A percentile compares a stretch with the other conserved stretches of the same genome.
phyloP scores from a whole-genome alignment of 2,888 invertebrate species.

The Drosophila antonietae region DNA sequence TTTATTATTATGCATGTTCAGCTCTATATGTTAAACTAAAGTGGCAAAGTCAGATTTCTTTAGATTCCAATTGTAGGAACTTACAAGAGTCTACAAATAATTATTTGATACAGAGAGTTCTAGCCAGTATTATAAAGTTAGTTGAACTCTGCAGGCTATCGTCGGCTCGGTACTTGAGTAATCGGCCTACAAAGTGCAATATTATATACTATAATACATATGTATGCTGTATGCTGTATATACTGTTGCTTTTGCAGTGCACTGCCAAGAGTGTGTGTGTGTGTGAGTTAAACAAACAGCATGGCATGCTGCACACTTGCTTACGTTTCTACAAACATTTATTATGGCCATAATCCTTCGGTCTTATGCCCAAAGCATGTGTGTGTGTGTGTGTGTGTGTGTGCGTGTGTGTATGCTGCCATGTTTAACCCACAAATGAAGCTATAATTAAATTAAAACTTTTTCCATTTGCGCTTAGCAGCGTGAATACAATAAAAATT shows the following conservation, averaged over 20 bases:
- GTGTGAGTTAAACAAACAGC: slow-evolving; percentile 51
- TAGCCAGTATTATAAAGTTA: slow-evolving; percentile 63
- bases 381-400: slow-evolving; percentile 27
- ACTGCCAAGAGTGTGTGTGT: slow-evolving; percentile 8
- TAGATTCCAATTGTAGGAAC: too few species aligned
- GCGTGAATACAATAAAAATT: slow-evolving; percentile 30
- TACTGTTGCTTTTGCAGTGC: slow-evolving; percentile 53
- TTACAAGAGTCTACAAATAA: slow-evolving; percentile 8
- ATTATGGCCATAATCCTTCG: slow-evolving; percentile 68
- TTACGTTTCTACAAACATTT: slow-evolving; percentile 64
- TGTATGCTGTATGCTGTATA: slow-evolving; percentile 6
- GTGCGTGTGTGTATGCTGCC: slow-evolving; percentile 25
- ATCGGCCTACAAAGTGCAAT: slow-evolving; percentile 51
- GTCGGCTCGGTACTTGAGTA: slow-evolving; percentile 19
- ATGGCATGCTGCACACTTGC: slow-evolving; percentile 52
- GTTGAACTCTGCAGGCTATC: slow-evolving; percentile 20
- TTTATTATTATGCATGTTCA: slow-evolving; percentile 39
- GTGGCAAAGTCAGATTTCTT: too few species aligned
- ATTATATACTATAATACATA: slow-evolving; percentile 13
- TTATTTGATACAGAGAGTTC: slow-evolving; percentile 61
- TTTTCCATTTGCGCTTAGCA: slow-evolving; percentile 46
- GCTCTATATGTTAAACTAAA: slow-evolving; percentile 42
- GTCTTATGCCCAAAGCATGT: slow-evolving; percentile 59
- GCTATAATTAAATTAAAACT: slow-evolving; percentile 79
- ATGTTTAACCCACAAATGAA: slow-evolving; percentile 52